Evolutionary conservation across 2,113 vertebrate genomes (phyloP).

Genomic region (Antigone vipio): DNA sequence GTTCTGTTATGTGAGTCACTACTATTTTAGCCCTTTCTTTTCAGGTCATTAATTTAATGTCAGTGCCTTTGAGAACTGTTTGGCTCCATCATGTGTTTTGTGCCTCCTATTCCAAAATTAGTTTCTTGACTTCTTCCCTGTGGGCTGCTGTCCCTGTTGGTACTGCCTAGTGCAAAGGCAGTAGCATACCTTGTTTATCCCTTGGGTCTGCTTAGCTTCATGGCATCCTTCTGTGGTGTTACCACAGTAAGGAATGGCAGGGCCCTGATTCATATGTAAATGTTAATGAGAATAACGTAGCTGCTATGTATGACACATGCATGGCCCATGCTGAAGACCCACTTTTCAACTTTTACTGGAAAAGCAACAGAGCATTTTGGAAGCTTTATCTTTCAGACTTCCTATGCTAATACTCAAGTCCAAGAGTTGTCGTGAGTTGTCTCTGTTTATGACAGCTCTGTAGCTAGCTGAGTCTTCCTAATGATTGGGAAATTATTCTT

Average conservation of each 20-base stretch:
- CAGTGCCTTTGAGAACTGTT: not conserved
- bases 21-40: conserved; percentile 12
- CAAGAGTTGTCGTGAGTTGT: not conserved
- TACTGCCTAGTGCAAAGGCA: not conserved
- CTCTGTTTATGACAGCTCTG: not conserved
- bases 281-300: not conserved
- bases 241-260: not conserved
- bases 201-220: not conserved
- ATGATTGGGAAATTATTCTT: conserved; percentile 3
- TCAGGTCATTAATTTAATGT: conserved; percentile 26
- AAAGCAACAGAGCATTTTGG: not conserved
- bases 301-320: not conserved
- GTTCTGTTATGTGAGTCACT: not conserved
- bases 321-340: not conserved
- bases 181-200: not conserved
- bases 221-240: not conserved
- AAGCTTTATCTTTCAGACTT: not conserved
- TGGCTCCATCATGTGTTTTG: not conserved
- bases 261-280: not conserved
- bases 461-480: not conserved
- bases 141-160: not conserved
- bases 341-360: not conserved
- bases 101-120: not conserved
- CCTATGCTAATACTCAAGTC: not conserved
- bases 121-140: not conserved